Base-by-base conservation (phyloP, 2,797 vertebrate species). In the Steatocranus sp. region DNA sequence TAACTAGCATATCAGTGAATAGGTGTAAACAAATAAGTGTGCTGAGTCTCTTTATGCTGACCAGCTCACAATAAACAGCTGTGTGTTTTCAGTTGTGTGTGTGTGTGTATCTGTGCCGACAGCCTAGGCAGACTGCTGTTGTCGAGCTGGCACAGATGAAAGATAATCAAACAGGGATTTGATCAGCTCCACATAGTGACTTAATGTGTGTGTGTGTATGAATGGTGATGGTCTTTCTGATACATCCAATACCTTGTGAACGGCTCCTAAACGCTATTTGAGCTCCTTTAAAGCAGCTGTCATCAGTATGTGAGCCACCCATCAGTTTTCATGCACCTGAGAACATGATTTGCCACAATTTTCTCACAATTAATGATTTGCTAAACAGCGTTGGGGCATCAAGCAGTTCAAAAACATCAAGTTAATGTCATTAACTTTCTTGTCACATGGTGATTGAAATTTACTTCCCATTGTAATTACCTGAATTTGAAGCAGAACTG, bases 121-220 rank as follows among this genome's bases (percentile, higher is more conserved):
- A 83, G 88, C 84, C 53, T 83, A 79, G 20, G 20, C 43, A 17
- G 36, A 36, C 68, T 68, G 86, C 78, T 51, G 81, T 81, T 83
- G 80, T 85, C 23, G 79, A 70, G 83, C 77, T 75, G 81, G 87
- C 85, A 68, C 84, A 87, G 88, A 93, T 91, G 84, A 92, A 94
- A 91, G 83, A 87, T 90, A 92, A 90, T 93, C 89, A 94, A 94
- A 93, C 82, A 48, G 76, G 18, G 81, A 75, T 91, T 93, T 94
- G 88, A 93, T 90, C 88, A 81, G 79, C 88, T 81, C 82, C 75
- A 76, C 54, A 75, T 78, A 50, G 75, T 2, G 73, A 38, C 23
- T 20, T 11, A 17, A 18, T 50, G 11, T 63, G 38, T 66, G 58
- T 80, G 23, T 38, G 23, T 27, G 25, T 46, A 74, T 83, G 56